Evolutionary conservation across 2,797 vertebrate species (phyloP).

Genomic region (Bufotes viridis): DNA sequence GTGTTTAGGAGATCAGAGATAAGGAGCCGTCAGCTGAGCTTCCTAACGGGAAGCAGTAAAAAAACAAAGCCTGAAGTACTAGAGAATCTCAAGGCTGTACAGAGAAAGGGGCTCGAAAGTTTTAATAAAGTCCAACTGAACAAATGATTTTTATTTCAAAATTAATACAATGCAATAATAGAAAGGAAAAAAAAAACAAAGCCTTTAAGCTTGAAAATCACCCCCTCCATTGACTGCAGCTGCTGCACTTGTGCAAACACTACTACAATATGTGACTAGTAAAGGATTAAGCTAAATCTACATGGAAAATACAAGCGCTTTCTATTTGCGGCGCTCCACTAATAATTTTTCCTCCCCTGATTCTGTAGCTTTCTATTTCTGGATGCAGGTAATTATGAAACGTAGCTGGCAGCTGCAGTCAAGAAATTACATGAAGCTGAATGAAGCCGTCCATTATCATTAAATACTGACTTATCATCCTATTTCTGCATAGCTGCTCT

Average conservation of each 20-base stretch:
- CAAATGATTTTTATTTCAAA: no score
- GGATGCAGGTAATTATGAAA: slow-evolving; percentile 7
- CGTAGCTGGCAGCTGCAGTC: neutral
- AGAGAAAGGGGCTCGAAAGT: no score
- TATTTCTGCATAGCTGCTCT: neutral
- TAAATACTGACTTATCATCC: neutral
- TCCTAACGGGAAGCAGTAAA: no score
- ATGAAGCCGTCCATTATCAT: neutral
- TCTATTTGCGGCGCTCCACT: slow-evolving; percentile 24
- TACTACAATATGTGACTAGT: neutral
- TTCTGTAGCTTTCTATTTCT: neutral
- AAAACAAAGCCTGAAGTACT: no score
- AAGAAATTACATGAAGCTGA: slow-evolving; percentile 7
- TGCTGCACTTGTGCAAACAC: neutral
- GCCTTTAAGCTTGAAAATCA: no score
- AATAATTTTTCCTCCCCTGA: slow-evolving; percentile 2
- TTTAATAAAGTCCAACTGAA: no score
- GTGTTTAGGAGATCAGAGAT: no score
- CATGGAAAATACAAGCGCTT: neutral
- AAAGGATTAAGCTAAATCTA: neutral
- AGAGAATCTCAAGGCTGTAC: no score
- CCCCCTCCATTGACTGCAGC: no score
- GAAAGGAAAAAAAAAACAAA: no score
- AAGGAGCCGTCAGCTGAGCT: no score
- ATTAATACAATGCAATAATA: no score